Evolutionary conservation across 2,797 vertebrate species (phyloP), one percentile per base, ranked within the genome.

Genomic region (Lutjanus campechanus): DNA sequence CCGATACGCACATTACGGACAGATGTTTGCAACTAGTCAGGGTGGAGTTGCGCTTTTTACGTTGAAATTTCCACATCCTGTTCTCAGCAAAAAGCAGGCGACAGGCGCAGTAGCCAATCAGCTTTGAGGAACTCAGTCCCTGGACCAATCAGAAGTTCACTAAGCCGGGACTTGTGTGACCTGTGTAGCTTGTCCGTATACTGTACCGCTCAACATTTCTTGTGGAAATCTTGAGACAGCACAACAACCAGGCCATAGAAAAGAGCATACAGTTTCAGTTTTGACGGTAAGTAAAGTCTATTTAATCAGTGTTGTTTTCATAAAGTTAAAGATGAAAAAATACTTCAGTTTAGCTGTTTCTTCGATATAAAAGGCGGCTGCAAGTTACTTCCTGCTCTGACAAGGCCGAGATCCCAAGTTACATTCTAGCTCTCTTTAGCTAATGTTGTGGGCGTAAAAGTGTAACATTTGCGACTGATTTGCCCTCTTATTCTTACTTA

Each of bases 341-440:
- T 3, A 41, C 50, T 8, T 67, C 76, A 77, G n/a, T 70, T 76
- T 44, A 73, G 59, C 20, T 47, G 63, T 60, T 85, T 22, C 72
- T 85, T 85, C 80, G 84, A 76, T 25, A 67, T 76, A 66, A 77
- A 86, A 68, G 65, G 76, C 90, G 94, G 82, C 86, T 89, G 90
- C 83, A 90, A 90, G 85, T 94, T 92, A 96, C 95, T 96, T 96
- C 96, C 96, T 95, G 95, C 82, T 96, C 88, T 72, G 85, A 88
- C 85, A 78, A 94, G 95, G 95, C 94, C 94, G 86, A 91, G 56
- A 91, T 87, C 84, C 90, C 68, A 84, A 89, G 54, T 90, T 91
- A 77, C 78, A 76, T 56, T 88, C 67, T 79, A 83, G 79, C 83
- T 19, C 43, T 15, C 73, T 85, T 65, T 58, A 71, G 83, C 80